Evolutionary conservation across 2,888 invertebrate genomes (phyloP).

Genomic region (Resseliella maxima): DNA sequence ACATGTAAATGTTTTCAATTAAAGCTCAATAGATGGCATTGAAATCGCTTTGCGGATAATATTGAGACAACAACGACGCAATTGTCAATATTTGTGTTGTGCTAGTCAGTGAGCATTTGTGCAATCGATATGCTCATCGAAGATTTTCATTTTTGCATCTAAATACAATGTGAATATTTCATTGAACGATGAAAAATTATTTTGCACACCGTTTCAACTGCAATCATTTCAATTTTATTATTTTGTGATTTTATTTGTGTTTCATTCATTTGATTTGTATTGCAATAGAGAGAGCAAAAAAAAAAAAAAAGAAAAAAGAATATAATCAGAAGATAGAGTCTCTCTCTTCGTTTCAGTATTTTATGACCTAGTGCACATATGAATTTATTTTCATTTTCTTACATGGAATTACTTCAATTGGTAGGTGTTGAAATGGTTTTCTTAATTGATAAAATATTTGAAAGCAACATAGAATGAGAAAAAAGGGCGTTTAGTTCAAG

Average conservation of each 20-base stretch:
- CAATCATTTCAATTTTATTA: neutral
- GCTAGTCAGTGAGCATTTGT: slow-evolving; percentile 10
- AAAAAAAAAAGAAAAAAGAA: no score
- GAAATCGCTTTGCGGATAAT: neutral
- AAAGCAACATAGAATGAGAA: neutral
- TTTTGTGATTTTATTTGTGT: neutral
- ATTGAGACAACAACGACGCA: neutral
- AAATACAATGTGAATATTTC: neutral
- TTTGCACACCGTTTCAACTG: neutral
- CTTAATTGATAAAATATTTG: neutral
- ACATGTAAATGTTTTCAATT: neutral
- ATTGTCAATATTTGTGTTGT: slow-evolving; percentile 51
- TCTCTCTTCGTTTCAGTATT: no score
- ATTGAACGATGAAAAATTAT: slow-evolving; percentile 14
- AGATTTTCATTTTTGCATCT: neutral
- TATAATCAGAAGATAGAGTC: no score
- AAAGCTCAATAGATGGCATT: neutral
- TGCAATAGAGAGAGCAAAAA: neutral
- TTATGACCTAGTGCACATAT: no score
- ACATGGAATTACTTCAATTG: no score
- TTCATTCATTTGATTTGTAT: no score
- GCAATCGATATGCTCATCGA: neutral
- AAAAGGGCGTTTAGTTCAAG: neutral
- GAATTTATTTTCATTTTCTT: no score
- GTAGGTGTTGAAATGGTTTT: no score